Conservation (phyloP, 2,888 invertebrate species). For the Trachelus troglodyta region DNA sequence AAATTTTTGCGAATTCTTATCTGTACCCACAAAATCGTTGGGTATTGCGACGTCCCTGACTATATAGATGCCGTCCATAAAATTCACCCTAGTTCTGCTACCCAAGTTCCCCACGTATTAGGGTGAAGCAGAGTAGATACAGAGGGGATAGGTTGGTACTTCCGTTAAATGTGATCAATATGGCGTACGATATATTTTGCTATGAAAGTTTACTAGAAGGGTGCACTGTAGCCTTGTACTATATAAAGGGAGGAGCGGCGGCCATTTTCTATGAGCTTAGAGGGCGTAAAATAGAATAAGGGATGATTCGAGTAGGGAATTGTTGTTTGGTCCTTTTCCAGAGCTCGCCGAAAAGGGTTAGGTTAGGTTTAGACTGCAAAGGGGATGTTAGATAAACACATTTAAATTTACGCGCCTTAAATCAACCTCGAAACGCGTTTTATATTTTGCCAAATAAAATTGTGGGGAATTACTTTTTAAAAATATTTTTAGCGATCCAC, state of each 20-base stretch:
- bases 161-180: slow-evolving; percentile 36
- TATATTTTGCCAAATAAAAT: neutral
- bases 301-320: neutral
- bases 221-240: neutral
- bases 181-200: slow-evolving; percentile 7
- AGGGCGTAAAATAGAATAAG: neutral
- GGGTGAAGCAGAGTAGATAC: neutral
- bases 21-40: neutral
- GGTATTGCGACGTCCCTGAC: neutral
- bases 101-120: neutral
- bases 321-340: neutral
- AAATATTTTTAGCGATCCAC: neutral
- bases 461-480: neutral
- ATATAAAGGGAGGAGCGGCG: neutral
- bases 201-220: neutral
- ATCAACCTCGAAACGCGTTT: neutral
- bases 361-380: neutral
- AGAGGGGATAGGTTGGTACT: slow-evolving; percentile 3
- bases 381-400: neutral
- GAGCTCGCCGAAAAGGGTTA: neutral
- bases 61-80: neutral
- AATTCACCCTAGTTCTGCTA: neutral
- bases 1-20: neutral
- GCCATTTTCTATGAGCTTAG: neutral
- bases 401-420: neutral